phyloP scores from a whole-genome alignment of 1,140 invertebrate genomes.

The Branchinecta lynchi region DNA sequence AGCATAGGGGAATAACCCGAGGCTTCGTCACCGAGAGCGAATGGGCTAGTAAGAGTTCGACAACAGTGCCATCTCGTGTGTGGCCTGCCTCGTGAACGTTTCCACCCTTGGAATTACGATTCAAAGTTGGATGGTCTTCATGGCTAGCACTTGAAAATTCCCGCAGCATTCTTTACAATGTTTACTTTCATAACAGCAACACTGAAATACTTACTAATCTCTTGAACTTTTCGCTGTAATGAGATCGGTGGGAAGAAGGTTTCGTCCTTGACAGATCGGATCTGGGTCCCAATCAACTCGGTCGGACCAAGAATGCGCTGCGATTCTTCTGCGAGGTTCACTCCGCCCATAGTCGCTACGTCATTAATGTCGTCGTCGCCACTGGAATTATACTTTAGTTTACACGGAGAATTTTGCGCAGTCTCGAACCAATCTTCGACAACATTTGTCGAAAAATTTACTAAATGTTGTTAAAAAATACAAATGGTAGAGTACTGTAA shows the following conservation, averaged over 20 bases:
- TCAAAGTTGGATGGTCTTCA: background rate
- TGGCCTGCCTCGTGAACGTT: too few relatives aligned
- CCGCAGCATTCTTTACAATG: background rate
- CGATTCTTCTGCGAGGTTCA: conserved; percentile 92
- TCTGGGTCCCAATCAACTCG: conserved; percentile 88
- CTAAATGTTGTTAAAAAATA: too few relatives aligned
- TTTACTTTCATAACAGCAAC: background rate
- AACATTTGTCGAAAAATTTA: too few relatives aligned
- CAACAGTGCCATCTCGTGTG: too few relatives aligned
- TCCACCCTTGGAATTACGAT: background rate
- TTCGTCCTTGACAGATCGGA: conserved; percentile 89
- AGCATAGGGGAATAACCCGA: too few relatives aligned
- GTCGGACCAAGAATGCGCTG: conserved; percentile 87
- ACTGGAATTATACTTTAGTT: conserved; percentile 30
- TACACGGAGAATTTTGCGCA: too few relatives aligned
- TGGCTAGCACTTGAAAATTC: conserved; percentile 22
- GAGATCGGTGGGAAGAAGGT: conserved; percentile 61
- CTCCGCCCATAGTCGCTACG: conserved; percentile 96
- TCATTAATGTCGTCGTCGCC: conserved; percentile 94
- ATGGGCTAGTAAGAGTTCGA: too few relatives aligned
- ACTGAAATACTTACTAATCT: conserved; percentile 41
- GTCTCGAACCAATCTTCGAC: too few relatives aligned
- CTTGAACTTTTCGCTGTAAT: conserved; percentile 59
- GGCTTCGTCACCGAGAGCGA: too few relatives aligned
- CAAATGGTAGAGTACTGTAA: too few relatives aligned